phyloP scores from a whole-genome alignment of 2,888 invertebrate genomes.

The Chamaedrilus cognettii region DNA sequence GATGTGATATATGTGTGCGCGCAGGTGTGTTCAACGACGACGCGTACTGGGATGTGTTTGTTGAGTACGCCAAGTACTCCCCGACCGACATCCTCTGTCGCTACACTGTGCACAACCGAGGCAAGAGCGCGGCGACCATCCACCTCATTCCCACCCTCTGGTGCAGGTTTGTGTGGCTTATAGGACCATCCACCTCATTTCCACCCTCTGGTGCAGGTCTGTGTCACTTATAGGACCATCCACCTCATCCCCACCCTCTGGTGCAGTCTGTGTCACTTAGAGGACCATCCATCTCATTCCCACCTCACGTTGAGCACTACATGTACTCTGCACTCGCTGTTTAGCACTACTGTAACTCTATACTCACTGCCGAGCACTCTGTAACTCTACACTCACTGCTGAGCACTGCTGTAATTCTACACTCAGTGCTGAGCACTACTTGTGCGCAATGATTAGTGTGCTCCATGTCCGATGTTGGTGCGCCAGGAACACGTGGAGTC shows the following conservation, averaged over 20 bases:
- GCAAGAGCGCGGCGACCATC: slow-evolving; percentile 46
- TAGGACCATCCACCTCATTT: slow-evolving; percentile 54
- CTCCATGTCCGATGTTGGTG: no score
- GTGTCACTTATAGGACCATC: slow-evolving; percentile 37
- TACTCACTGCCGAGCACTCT: no score
- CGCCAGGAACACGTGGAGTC: no score
- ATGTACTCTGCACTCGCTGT: no score
- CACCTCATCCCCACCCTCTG: slow-evolving; percentile 57
- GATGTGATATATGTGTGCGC: not conserved
- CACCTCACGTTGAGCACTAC: no score
- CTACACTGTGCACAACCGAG: slow-evolving; percentile 53
- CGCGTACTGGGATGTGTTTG: slow-evolving; percentile 56
- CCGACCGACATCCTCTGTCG: slow-evolving; percentile 53
- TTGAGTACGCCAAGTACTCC: slow-evolving; percentile 54
- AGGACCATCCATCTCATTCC: slow-evolving; percentile 56
- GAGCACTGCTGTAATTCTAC: no score
- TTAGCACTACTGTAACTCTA: no score
- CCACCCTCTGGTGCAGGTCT: slow-evolving; percentile 56
- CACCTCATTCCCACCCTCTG: slow-evolving; percentile 57
- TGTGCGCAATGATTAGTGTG: no score
- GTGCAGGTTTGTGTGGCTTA: slow-evolving; percentile 46
- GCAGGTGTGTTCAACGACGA: slow-evolving; percentile 51
- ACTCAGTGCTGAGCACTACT: no score
- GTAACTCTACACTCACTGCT: no score
- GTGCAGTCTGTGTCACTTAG: slow-evolving; percentile 43